Percentiles rank a stretch among this genome's conserved stretches.
Evolutionary conservation across 2,113 vertebrate species (phyloP).

Genomic region (Himantopus leucocephalus): DNA sequence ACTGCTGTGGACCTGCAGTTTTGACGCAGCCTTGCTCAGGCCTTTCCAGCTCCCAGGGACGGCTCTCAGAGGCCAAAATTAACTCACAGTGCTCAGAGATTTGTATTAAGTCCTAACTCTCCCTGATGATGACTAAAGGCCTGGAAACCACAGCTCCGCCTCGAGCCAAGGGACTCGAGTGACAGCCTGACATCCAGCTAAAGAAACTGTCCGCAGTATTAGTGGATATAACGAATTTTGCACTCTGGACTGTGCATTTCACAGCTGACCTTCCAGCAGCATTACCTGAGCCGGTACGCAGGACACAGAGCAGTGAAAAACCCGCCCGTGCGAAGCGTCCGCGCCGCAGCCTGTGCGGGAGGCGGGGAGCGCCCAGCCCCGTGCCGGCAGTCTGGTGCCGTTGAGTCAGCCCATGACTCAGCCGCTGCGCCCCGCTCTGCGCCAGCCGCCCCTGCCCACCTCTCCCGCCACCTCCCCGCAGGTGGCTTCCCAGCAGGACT

Average conservation of each 20-base stretch:
- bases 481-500: not conserved
- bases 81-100: not conserved
- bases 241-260: rapidly evolving
- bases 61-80: not conserved
- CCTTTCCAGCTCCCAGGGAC: not conserved
- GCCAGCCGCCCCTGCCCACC: not conserved
- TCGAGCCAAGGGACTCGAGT: not conserved
- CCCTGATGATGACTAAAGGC: not conserved
- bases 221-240: rapidly evolving
- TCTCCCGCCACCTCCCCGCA: not conserved
- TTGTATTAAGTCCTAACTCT: not conserved
- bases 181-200: not conserved
- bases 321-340: not conserved
- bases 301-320: rapidly evolving
- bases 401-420: slow-evolving; percentile 54
- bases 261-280: not conserved
- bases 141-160: not conserved
- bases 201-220: rapidly evolving
- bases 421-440: not conserved
- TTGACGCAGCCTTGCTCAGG: not conserved
- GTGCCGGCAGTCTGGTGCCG: not conserved
- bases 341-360: not conserved
- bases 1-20: not conserved
- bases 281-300: rapidly evolving
- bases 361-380: not conserved